These are phyloP conservation scores for Ectropis crepuscularia DNA, from an alignment of 2,888 invertebrate species.

Conservation along the genomic window DNA sequence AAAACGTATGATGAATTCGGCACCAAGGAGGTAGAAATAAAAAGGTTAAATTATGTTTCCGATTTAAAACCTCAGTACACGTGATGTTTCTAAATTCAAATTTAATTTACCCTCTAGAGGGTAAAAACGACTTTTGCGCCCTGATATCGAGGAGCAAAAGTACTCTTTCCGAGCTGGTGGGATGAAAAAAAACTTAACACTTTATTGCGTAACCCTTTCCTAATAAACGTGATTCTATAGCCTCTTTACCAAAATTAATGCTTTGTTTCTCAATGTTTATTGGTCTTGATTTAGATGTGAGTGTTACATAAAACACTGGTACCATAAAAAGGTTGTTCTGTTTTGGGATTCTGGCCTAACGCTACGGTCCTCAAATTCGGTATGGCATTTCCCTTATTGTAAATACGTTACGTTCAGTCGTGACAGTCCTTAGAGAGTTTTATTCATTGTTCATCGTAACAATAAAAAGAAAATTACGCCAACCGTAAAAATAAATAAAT, in stretches of 20 bases:
- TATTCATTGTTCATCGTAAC: conserved; percentile 42
- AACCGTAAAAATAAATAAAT: conserved; percentile 42
- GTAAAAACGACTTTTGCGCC: too few relatives aligned
- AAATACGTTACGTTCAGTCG: conserved; percentile 33
- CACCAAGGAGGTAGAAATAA: too few relatives aligned
- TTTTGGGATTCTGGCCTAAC: conserved; percentile 8
- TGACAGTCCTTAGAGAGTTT: conserved; percentile 39
- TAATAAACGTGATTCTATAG: too few relatives aligned
- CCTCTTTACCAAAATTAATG: conserved; percentile 1
- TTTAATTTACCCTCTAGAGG: too few relatives aligned
- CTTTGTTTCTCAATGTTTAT: conserved; percentile 11
- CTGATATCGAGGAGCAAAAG: too few relatives aligned
- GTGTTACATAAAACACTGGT: conserved; percentile 15
- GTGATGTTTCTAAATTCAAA: too few relatives aligned
- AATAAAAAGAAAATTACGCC: conserved; percentile 44
- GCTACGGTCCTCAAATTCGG: conserved; percentile 16
- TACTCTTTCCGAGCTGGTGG: too few relatives aligned
- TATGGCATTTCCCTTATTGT: conserved; percentile 25
- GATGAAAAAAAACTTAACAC: too few relatives aligned
- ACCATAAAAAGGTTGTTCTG: conserved; percentile 10
- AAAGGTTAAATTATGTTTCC: too few relatives aligned
- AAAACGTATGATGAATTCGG: too few relatives aligned
- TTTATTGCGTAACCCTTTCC: too few relatives aligned
- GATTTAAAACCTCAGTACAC: too few relatives aligned
- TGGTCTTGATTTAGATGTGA: conserved; percentile 16